Base-by-base conservation (phyloP, 2,797 vertebrate genomes). In the Prionace glauca region DNA sequence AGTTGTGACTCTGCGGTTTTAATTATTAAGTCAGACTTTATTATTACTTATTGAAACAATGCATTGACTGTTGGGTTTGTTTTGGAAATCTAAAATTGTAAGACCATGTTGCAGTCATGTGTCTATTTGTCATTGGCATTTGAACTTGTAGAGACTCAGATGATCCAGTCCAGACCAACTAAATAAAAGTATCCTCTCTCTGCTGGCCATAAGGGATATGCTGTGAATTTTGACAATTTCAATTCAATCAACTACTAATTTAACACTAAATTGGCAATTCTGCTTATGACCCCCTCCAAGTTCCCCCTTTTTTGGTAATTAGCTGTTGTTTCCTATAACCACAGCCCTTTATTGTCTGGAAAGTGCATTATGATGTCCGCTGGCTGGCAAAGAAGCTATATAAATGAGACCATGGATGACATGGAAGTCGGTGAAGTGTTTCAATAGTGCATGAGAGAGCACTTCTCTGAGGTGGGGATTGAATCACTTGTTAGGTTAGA, bases 11-110 rank as follows among this genome's bases (percentile, higher is more conserved):
- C 14, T 91, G 88, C n/a, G 62, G 32, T 65, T 91, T 14, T 65
- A 91, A 91, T 32, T n/a, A 60, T 91, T 62, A 60, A 91, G 60
- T 65, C 56, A 91, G 32, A 62, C 32, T 91, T 91, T 91, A 50
- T 41, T 84, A 84, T 84, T 84, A 84, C 18, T 81, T 81, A 41
- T 41, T 84, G 81, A 84, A 84, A 84, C 81, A 84, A 84, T 45
- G 41, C 45, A 45, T 45, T 2, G 20, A 84, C 81, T 84, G 81
- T 84, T 84, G 41, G 41, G 81, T 84, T 84, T 22, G 36, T 22
- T 84, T 22, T 45, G 20, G 20, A 45, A 84, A 45, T 45, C 81
- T 84, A 45, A 84, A 84, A 84, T 18, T 84, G 36, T 36, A 84
- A 24, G 36, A 20, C 36, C 79, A 84, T 45, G 18, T 45, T 45